phyloP scores from a whole-genome alignment of 2,113 vertebrate genomes.

The Pedionomus torquatus region DNA sequence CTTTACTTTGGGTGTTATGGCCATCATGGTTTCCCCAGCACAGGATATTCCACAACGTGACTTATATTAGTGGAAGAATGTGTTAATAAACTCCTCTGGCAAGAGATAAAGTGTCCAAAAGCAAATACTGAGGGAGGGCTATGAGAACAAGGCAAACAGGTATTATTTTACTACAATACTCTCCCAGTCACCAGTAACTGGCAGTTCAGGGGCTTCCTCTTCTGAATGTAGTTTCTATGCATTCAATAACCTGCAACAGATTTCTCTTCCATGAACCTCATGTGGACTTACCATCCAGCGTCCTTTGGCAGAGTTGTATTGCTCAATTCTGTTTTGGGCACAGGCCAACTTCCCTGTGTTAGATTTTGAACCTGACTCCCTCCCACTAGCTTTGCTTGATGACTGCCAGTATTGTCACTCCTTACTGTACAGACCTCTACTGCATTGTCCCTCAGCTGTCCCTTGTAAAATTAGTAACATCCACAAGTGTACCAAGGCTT shows the following conservation, averaged over 20 bases:
- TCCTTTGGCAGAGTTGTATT: neutral
- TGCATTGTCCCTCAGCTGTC: neutral
- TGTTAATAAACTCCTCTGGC: neutral
- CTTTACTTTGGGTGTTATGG: neutral
- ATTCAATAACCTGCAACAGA: fast-evolving
- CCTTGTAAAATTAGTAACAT: neutral
- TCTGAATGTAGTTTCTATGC: neutral
- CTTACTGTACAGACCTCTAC: neutral
- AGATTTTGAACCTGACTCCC: neutral
- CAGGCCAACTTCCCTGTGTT: neutral
- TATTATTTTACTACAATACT: neutral
- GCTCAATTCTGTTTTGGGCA: fast-evolving
- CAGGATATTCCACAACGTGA: neutral
- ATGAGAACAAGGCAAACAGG: neutral
- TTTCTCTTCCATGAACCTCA: neutral
- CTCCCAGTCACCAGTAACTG: neutral
- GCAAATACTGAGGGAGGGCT: neutral
- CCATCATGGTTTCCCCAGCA: neutral
- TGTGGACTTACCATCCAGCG: neutral
- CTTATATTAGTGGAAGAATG: neutral
- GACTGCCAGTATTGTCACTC: neutral
- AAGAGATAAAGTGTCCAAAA: neutral
- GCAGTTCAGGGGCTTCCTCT: neutral
- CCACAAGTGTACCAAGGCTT: neutral
- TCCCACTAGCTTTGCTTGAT: neutral